Evolutionary conservation across 2,888 invertebrate genomes (phyloP), one percentile per base, ranked within the genome.

Genomic region (Fragum whitleyi): DNA sequence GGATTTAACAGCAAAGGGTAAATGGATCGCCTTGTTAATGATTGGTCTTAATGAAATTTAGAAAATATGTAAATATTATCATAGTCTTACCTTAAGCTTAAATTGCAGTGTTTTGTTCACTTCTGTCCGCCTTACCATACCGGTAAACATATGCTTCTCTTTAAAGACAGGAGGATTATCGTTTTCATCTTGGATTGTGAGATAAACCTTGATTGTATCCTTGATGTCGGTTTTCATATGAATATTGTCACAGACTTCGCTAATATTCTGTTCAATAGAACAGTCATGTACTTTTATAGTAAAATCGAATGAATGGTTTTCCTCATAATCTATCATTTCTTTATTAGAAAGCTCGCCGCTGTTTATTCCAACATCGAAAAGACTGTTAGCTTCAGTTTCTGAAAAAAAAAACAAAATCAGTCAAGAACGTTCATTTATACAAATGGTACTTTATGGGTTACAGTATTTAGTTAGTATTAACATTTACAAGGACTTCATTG

Each of bases 101-200:
- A 70, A 14, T 19, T 70, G 32, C 9, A 70, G 55, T 0, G 55
- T 19, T 21, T 53, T 70, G 16, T 55, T 36, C 0, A 55, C n/a
- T 21, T 70, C 70, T 0, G 53, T 55, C 2, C 36, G 23, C 2
- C 70, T 53, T 21, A 19, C 19, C 70, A 70, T 70, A 14, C 70
- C 70, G 21, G 70, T 70, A 32, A 55, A 69, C 5, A 85, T 82
- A 29, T 73, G 55, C 5, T 74, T 68, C 0, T 62, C 19, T 21
- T 28, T 59, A 57, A 85, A 85, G 0, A 73, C 73, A 2, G 85
- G 85, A 9, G 85, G 73, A 47, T 81, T 81, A 55, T 85, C 85
- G 53, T 85, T 77, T 1, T 70, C 55, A 53, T 85, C 85, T n/a
- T 29, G 2, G 3, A 85, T 36, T 36, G n/a, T 26, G 19, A 65